Conservation (phyloP, 2,113 vertebrate species). For the Chaetorhynchus papuensis region DNA sequence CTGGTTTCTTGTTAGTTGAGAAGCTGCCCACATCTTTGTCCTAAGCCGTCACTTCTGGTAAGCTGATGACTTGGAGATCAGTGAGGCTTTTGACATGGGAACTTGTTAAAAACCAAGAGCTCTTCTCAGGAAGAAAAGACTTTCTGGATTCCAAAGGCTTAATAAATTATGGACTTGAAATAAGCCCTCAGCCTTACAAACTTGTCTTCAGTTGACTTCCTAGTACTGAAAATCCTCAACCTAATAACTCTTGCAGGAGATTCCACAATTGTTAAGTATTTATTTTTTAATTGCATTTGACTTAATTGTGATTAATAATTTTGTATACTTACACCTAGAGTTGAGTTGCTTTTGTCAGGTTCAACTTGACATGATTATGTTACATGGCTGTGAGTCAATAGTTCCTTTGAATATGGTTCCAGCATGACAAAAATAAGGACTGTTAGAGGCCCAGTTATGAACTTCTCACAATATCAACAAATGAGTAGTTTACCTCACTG, state of each 20-base stretch:
- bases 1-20: neutral
- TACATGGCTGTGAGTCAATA: neutral
- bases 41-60: neutral
- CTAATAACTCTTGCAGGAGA: neutral
- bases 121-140: neutral
- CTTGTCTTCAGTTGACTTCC: neutral
- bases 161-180: neutral
- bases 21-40: neutral
- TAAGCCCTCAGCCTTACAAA: neutral
- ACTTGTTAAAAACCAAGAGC: neutral
- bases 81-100: neutral
- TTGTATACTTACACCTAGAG: neutral
- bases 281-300: neutral
- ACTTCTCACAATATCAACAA: neutral
- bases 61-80: neutral
- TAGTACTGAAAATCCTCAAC: neutral
- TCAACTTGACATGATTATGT: neutral
- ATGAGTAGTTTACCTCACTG: neutral
- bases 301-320: neutral
- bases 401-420: neutral
- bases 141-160: neutral
- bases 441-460: neutral
- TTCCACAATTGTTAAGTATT: neutral
- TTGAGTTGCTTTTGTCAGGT: neutral
- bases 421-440: neutral